Percentiles rank a stretch among this genome's conserved stretches.
Evolutionary conservation across 2,797 vertebrate genomes (phyloP).

Genomic region (Squalus acanthias): DNA sequence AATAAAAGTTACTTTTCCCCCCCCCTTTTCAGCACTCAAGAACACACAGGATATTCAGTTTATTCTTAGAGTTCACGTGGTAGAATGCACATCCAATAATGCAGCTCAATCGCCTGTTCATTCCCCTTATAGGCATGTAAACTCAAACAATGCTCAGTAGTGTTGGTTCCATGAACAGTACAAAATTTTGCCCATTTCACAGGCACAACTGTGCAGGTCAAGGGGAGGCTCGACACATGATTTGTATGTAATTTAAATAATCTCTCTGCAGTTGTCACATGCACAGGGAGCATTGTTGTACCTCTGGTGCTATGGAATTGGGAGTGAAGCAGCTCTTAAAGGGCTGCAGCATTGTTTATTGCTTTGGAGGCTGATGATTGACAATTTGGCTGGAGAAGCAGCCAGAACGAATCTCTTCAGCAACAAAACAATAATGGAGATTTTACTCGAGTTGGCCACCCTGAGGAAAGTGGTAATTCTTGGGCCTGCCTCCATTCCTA

Average conservation of each 20-base stretch:
- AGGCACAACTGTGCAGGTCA: background rate
- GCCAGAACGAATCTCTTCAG: background rate
- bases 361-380: background rate
- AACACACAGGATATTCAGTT: too few species aligned
- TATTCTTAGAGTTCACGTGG: too few species aligned
- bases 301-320: background rate
- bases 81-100: too few species aligned
- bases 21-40: too few species aligned
- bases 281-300: background rate
- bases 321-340: background rate
- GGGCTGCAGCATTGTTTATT: background rate
- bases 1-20: background rate
- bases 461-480: background rate
- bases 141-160: background rate
- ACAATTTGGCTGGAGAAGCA: background rate
- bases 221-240: background rate
- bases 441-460: background rate
- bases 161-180: background rate
- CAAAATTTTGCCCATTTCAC: background rate
- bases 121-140: background rate
- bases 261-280: background rate
- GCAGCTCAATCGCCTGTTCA: too few species aligned
- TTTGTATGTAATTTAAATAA: background rate
- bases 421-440: background rate
- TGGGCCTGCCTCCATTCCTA: background rate